Conservation (phyloP, 2,888 invertebrate species). For the Xestia c-nigrum region DNA sequence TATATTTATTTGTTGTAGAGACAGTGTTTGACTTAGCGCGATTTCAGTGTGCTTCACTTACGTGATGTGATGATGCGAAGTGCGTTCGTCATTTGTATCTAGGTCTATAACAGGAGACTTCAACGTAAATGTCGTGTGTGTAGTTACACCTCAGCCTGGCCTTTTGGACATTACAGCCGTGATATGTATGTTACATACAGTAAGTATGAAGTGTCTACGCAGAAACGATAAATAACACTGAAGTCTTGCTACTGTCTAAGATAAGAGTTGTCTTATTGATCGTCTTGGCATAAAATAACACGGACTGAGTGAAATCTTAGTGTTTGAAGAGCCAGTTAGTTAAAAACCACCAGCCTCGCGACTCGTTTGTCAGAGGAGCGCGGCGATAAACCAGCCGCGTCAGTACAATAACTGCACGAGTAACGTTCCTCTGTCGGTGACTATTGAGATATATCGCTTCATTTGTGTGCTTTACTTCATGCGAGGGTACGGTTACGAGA, state of each 20-base stretch:
- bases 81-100: neutral
- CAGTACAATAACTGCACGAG: conserved; percentile 28
- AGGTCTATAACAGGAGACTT: neutral
- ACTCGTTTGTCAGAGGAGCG: conserved; percentile 8
- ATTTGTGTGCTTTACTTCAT: neutral
- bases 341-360: neutral
- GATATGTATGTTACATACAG: neutral
- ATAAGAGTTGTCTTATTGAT: neutral
- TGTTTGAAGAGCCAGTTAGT: neutral
- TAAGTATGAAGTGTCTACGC: neutral
- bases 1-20: neutral
- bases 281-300: neutral
- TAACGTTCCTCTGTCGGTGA: neutral
- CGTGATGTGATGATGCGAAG: neutral
- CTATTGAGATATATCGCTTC: conserved; percentile 23
- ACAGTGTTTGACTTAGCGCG: neutral
- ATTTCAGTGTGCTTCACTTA: too few relatives aligned
- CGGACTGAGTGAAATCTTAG: neutral
- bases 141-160: neutral
- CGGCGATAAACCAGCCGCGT: conserved; percentile 9
- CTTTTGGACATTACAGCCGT: neutral
- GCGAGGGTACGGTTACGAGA: neutral
- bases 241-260: too few relatives aligned
- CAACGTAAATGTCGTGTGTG: neutral
- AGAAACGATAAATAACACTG: neutral